Evolutionary conservation across 2,797 vertebrate genomes (phyloP), one percentile per base, ranked within the genome.

Genomic region (Crypturellus tataupa): DNA sequence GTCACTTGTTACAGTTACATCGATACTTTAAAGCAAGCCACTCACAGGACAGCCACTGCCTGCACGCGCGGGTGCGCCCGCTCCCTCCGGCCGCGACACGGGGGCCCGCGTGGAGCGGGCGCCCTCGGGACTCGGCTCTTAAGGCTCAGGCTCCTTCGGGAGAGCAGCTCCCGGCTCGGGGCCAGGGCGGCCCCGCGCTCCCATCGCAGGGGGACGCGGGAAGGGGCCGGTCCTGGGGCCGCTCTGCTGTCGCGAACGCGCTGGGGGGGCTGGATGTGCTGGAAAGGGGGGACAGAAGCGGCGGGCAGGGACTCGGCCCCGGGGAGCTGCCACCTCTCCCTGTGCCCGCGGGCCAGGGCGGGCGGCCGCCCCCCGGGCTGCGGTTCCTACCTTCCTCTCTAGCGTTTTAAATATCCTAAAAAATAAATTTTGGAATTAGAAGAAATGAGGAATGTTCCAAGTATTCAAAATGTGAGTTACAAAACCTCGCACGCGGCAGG

Each of bases 371-470:
- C 46, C 31, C 40, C 80, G 75, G 64, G 83, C 25, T 81, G 11
- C 89, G 85, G 69, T 4, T 44, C 33, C 10, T 4, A 8, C 35
- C 64, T 65, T 64, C 16, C 4, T 13, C 35, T 75, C 55, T 40
- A 2, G 2, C 47, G 15, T 81, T 93, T 78, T 67, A 91, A 82
- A 80, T 83, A 94, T 3, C 80, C 87, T 96, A 96, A 87, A 97
- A 97, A 96, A 95, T 31, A 93, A 91, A 80, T 42, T 71, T 77
- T 83, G 97, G 96, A 94, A 95, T 96, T 90, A n/a, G 85, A 92
- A 95, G 95, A 95, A 95, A 96, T 95, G 96, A 97, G 98, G 98
- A 98, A 97, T 98, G 97, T 98, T 97, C 94, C 91, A 95, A 98
- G 97, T 97, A 94, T 96, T 59, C n/a, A 84, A 96, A 96, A 96